phyloP scores from a whole-genome alignment of 2,888 invertebrate species.

The Horisme vitalbata region DNA sequence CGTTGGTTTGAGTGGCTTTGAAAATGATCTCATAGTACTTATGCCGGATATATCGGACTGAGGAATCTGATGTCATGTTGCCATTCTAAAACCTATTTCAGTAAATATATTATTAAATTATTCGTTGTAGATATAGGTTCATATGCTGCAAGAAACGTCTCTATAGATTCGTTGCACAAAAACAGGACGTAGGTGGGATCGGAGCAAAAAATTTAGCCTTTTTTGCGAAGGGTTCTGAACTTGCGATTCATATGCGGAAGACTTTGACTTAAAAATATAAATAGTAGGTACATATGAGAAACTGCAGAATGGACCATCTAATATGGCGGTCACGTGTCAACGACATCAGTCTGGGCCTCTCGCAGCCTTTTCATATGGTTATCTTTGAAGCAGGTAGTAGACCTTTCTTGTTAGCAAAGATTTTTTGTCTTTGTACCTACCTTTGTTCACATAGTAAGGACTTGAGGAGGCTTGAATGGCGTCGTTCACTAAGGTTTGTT shows the following conservation, averaged over 20 bases:
- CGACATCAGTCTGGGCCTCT: slow-evolving; percentile 49
- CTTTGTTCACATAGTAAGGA: slow-evolving; percentile 48
- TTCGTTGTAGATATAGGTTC: slow-evolving; percentile 7
- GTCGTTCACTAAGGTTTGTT: slow-evolving; percentile 44
- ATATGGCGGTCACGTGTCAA: slow-evolving; percentile 58
- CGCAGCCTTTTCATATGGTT: slow-evolving; percentile 44
- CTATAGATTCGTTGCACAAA: slow-evolving; percentile 5
- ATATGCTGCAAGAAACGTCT: slow-evolving; percentile 2
- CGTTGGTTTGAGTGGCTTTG: background rate
- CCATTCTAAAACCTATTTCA: slow-evolving; percentile 19
- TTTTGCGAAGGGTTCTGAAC: slow-evolving; percentile 6
- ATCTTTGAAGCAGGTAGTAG: slow-evolving; percentile 69
- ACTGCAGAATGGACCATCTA: slow-evolving; percentile 37
- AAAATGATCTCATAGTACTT: slow-evolving; percentile 10
- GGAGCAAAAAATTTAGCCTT: slow-evolving; percentile 13
- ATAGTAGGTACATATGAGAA: slow-evolving; percentile 24
- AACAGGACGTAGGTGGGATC: slow-evolving; percentile 10
- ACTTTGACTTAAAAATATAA: no score
- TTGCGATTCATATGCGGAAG: slow-evolving; percentile 13
- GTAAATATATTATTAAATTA: slow-evolving; percentile 10
- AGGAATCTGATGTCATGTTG: slow-evolving; percentile 19
- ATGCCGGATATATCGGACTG: slow-evolving; percentile 15
- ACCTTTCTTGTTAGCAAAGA: slow-evolving; percentile 57
- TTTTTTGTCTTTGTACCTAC: slow-evolving; percentile 61
- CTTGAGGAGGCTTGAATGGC: slow-evolving; percentile 54